Base-by-base conservation (phyloP, 2,797 vertebrate genomes). In the Clarias fuscus region DNA sequence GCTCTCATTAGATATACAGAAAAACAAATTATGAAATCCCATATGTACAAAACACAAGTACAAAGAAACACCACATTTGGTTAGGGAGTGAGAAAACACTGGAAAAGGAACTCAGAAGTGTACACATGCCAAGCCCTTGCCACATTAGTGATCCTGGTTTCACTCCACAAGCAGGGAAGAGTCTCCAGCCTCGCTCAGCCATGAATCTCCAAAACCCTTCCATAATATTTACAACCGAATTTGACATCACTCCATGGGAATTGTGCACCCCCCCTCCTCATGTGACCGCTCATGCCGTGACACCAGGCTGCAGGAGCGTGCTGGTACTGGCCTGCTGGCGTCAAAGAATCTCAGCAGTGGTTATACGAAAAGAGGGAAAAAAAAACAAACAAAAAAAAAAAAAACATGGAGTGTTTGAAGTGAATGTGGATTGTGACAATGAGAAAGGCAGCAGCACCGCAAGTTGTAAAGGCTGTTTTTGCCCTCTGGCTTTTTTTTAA, bases 81-180 rank as follows among this genome's bases (percentile, higher is more conserved):
- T 48, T 48, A 10, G 43, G n/a, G 14, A 30, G 40, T 17, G 64
- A 83, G 30, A 20, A 48, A 37, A 58, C 4, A 2, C 59, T n/a
- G 61, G 30, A 22, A 48, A 71, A 4, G 43, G 53, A 20, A 84
- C 27, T 65, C 56, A 15, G 61, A 79, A 27, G 18, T 80, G 72
- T 88, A 86, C 86, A 75, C n/a, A 76, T 92, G 92, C 91, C 91
- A 91, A 93, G 88, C 18, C 30, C 78, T 84, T 86, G 86, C 87
- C 88, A 84, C 89, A 90, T 91, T 77, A 90, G 76, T 37, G 27
- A 24, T 70, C 79, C 80, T 87, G 83, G 64, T 80, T 65, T 62
- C 76, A 48, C 82, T 71, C 83, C 73, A 53, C 43, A 30, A 13
- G 2, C 62, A 68, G 40, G 33, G 40, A 30, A 53, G 62, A 67